phyloP scores from a whole-genome alignment of 2,113 vertebrate genomes.

The Lycocorax pyrrhopterus region DNA sequence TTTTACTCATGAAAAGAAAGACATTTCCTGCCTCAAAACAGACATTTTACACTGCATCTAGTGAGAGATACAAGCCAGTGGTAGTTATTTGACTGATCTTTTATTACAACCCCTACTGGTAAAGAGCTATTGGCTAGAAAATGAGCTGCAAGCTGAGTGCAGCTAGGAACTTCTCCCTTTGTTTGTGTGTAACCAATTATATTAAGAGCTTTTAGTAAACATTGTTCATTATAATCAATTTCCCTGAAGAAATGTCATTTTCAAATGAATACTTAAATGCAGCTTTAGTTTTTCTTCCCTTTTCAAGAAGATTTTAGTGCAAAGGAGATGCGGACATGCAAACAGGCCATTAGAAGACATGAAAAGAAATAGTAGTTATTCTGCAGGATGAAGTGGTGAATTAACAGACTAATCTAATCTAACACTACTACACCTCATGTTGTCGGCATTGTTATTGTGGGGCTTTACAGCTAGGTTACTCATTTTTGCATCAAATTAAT shows the following conservation, averaged over 20 bases:
- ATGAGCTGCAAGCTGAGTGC: background rate
- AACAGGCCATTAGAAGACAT: background rate
- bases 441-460: background rate
- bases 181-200: background rate
- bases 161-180: background rate
- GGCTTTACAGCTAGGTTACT: background rate
- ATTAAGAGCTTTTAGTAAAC: slow-evolving; percentile 25
- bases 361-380: background rate
- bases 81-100: background rate
- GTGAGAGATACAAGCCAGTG: background rate
- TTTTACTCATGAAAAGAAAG: background rate
- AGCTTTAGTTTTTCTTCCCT: background rate
- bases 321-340: background rate
- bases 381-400: background rate
- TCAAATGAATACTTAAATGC: slow-evolving; percentile 14
- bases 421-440: background rate
- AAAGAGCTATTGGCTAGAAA: background rate
- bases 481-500: background rate
- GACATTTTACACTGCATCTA: background rate
- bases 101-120: background rate
- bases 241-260: background rate
- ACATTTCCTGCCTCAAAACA: background rate
- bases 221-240: background rate
- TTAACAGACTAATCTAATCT: background rate
- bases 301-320: background rate